Evolutionary conservation across 2,888 invertebrate genomes (phyloP).

Genomic region (Cyaniris semiargus): DNA sequence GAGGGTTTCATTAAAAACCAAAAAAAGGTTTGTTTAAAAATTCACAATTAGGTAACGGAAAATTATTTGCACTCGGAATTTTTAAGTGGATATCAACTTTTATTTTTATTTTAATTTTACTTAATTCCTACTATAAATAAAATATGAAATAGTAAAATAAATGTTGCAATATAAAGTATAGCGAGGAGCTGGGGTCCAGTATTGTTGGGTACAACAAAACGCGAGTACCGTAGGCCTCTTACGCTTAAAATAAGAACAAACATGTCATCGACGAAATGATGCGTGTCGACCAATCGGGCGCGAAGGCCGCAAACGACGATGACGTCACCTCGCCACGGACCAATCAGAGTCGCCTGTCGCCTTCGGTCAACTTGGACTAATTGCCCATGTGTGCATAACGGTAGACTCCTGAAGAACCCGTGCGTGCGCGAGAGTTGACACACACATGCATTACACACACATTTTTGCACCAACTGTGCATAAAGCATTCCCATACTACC

Average conservation of each 20-base stretch:
- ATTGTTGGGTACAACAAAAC: slow-evolving; percentile 68
- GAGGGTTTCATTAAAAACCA: slow-evolving; percentile 67
- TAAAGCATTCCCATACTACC: neutral
- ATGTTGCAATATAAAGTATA: neutral
- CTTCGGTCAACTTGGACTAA: slow-evolving; percentile 80
- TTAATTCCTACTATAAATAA: neutral
- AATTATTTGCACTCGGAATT: slow-evolving; percentile 58
- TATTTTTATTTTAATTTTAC: neutral
- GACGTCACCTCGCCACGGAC: slow-evolving; percentile 72
- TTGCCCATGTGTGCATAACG: slow-evolving; percentile 79
- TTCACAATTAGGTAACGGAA: slow-evolving; percentile 41
- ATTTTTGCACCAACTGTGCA: neutral
- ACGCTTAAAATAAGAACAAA: slow-evolving; percentile 78
- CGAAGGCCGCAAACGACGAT: slow-evolving; percentile 76
- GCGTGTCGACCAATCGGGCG: slow-evolving; percentile 80
- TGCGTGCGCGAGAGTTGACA: slow-evolving; percentile 68
- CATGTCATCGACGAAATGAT: slow-evolving; percentile 80
- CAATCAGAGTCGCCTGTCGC: slow-evolving; percentile 72
- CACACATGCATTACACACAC: slow-evolving; percentile 46
- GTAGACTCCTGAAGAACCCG: slow-evolving; percentile 70
- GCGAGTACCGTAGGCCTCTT: slow-evolving; percentile 70
- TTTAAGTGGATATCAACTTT: slow-evolving; percentile 49
- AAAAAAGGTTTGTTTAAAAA: slow-evolving; percentile 49
- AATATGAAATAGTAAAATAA: neutral
- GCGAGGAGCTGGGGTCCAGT: slow-evolving; percentile 52